Base-by-base conservation (phyloP, 2,888 invertebrate species). In the Nemurella pictetii region DNA sequence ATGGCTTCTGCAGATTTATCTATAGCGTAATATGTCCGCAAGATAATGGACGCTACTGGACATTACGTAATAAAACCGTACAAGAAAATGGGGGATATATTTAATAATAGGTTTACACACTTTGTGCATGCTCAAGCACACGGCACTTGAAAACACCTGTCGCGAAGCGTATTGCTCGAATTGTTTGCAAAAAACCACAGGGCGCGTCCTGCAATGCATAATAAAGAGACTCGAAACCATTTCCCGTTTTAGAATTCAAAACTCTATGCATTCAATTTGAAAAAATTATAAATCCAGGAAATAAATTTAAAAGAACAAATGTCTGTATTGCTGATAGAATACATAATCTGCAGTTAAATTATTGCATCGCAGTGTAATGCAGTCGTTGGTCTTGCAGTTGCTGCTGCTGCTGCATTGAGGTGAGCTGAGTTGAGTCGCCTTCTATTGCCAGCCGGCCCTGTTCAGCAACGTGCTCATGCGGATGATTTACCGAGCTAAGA, bases 1-100 rank as follows among this genome's bases (percentile, higher is more conserved):
- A 82, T 55, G 72, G 72, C 82, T 28, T 32, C 27, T 29, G 55
- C 25, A 27, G 28, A 82, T 82, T 82, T 82, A 82, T 72, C n/a
- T n/a, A 27, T 27, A 55, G 26, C 82, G 26, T 72, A 82, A 72
- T n/a, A n/a, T 72, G 27, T 72, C 82, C 55, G 15, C 82, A 72
- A 82, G 82, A 82, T 82, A 82, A 82, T 82, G 82, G 28, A 27
- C n/a, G 15, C 82, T 72, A 82, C 82, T 82, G 82, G 82, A 36
- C 82, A 72, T 80, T 82, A 55, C 30, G 36, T 36, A 55, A 28
- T 36, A 29, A 55, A 82, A 82, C 55, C 55, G 29, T 82, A 26
- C 26, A 82, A 82, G 82, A 82, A 82, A 12, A 81, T 26, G 26
- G 32, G 9, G 78, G 15, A 29, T 30, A 78, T 78, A 78, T 78